Conservation (phyloP, 1,140 invertebrate species). For the Parapsyche elsis region DNA sequence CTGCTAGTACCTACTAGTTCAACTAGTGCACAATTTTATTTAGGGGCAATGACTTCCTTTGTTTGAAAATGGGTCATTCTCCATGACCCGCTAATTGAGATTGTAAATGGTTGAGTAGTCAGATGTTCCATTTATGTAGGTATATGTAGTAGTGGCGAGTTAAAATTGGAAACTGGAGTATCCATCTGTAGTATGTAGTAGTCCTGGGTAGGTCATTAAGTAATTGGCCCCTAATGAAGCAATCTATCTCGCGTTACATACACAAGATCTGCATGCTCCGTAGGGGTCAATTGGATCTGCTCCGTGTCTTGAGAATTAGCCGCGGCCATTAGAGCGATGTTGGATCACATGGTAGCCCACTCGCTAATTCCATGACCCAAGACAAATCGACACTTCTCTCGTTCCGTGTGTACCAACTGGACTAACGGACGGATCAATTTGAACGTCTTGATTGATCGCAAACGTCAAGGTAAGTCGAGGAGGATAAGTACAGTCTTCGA, state of each 20-base stretch:
- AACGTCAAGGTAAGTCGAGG: too few relatives aligned
- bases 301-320: constrained; percentile 15
- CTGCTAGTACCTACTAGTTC: too few relatives aligned
- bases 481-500: too few relatives aligned
- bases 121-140: background rate
- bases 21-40: too few relatives aligned
- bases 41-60: too few relatives aligned
- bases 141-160: too few relatives aligned
- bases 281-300: background rate
- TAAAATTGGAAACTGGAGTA: constrained; percentile 29
- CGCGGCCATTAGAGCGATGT: background rate
- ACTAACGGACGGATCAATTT: background rate
- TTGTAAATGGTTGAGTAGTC: too few relatives aligned
- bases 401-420: background rate
- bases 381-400: too few relatives aligned
- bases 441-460: background rate
- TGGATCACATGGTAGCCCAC: background rate
- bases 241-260: constrained; percentile 16
- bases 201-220: background rate
- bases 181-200: background rate
- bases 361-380: background rate
- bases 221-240: constrained; percentile 22
- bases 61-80: too few relatives aligned
- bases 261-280: background rate
- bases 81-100: background rate